A percentile compares a stretch with the other conserved stretches of the same genome.
Evolutionary conservation across 1,140 invertebrate genomes (phyloP).

Genomic region (Bombus polaris): DNA sequence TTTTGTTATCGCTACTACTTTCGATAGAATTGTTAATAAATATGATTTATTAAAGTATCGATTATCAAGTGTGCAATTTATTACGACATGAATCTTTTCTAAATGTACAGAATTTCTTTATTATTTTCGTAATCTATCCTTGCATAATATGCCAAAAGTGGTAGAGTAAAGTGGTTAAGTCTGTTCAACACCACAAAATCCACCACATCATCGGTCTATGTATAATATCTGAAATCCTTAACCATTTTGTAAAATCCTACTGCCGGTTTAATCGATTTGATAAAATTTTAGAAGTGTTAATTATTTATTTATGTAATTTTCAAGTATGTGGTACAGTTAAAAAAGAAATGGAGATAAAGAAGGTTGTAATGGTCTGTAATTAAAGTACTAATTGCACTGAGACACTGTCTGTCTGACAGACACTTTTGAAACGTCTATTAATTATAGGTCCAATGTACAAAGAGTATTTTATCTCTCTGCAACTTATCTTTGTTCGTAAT

Average conservation of each 20-base stretch:
- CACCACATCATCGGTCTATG: no score
- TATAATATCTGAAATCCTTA: no score
- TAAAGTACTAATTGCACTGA: not conserved
- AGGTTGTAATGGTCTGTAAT: not conserved
- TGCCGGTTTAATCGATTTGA: no score
- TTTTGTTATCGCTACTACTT: not conserved
- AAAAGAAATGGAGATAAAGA: not conserved
- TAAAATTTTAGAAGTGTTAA: no score
- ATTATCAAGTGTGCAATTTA: not conserved
- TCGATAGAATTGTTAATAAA: slow-evolving; percentile 1
- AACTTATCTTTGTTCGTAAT: slow-evolving; percentile 67
- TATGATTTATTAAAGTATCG: not conserved
- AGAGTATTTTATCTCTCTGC: slow-evolving; percentile 60
- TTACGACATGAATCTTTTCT: not conserved
- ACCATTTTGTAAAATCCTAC: no score
- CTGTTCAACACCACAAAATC: no score
- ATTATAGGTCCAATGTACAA: slow-evolving; percentile 66
- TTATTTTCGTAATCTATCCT: not conserved
- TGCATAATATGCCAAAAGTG: not conserved
- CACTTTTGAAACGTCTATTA: slow-evolving; percentile 52
- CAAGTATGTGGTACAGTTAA: no score
- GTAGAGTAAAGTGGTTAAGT: not conserved
- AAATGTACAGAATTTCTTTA: not conserved
- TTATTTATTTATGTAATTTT: no score
- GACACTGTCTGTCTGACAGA: slow-evolving; percentile 6